Evolutionary conservation across 2,113 vertebrate genomes (phyloP), one percentile per base, ranked within the genome.

Genomic region (Xyliphius kryptos): DNA sequence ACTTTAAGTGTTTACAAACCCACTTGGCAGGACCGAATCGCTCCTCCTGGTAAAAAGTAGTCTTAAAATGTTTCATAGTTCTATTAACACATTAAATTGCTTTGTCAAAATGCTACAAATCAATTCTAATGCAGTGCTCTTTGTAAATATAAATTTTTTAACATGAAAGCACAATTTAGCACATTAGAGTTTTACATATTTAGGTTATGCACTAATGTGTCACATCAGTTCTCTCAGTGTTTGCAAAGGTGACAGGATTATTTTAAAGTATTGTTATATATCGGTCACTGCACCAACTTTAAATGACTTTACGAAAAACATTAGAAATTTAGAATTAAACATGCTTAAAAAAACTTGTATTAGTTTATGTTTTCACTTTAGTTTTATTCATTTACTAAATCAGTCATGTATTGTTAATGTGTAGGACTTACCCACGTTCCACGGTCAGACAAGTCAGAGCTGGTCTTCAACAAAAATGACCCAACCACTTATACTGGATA

Each of bases 1-100:
- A 99, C 96, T 22, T 77, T 98, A 76, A 96, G 89, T 38, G 78
- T 85, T 56, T 91, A 91, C 81, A 92, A 93, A 81, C 96, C 96
- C 75, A 98, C 92, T 47, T 98, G 97, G 82, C 96, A 98, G 82
- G 96, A 99, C 83, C 80, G 96, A 65, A 89, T 99, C 15, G 88
- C 92, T 54, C 94, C 95, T 38, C 96, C 96, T 80, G 96, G 96
- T 99, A 91, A 89, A 74, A 40, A 47, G n/a, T n/a, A n/a, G n/a
- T n/a, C n/a, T n/a, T n/a, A n/a, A n/a, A 5, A 32, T 32, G 26
- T 32, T 32, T 32, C 7, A 32, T 32, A 32, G 26, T 32, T 32
- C 7, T 32, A 32, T 32, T 32, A 6, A 32, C 7, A 6, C 1
- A 5, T 5, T 32, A 1, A 32, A 32, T 32, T 32, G 26, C 26